Conservation (phyloP, 2,888 invertebrate genomes). For the Rutpela maculata region DNA sequence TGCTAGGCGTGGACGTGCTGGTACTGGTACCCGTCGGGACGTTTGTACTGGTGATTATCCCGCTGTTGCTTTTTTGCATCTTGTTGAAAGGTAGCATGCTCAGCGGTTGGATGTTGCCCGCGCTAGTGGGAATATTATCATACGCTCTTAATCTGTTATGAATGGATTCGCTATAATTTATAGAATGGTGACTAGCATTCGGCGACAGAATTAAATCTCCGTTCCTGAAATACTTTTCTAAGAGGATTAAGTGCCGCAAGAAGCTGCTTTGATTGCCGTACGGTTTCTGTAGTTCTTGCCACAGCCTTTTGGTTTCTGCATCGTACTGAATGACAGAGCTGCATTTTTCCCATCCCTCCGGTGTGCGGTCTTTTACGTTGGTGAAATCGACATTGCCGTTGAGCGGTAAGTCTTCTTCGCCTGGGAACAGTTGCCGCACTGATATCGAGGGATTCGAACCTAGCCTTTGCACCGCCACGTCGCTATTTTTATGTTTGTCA, state of each 20-base stretch:
- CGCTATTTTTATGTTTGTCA: constrained; percentile 71
- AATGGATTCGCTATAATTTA: constrained; percentile 87
- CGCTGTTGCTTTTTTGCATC: constrained; percentile 65
- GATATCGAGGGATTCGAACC: constrained; percentile 89
- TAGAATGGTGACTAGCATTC: constrained; percentile 84
- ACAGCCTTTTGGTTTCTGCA: constrained; percentile 85
- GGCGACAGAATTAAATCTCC: constrained; percentile 86
- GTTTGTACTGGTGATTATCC: constrained; percentile 57
- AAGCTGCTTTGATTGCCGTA: constrained; percentile 93
- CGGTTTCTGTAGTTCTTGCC: constrained; percentile 89
- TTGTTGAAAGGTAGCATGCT: constrained; percentile 69
- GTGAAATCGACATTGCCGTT: constrained; percentile 86
- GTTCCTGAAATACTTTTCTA: constrained; percentile 89
- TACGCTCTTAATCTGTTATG: constrained; percentile 86
- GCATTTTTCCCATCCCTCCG: constrained; percentile 91
- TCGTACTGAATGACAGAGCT: constrained; percentile 88
- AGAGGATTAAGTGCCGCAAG: constrained; percentile 84
- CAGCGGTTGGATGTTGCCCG: constrained; percentile 67
- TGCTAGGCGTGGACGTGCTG: constrained; percentile 48
- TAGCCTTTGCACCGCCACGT: constrained; percentile 81
- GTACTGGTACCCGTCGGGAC: constrained; percentile 39
- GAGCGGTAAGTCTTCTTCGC: constrained; percentile 88
- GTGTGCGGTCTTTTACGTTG: constrained; percentile 83
- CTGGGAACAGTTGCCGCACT: constrained; percentile 87
- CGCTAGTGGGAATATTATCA: constrained; percentile 77